Conservation (phyloP, 2,113 vertebrate genomes). For the Sclerurus mexicanus region DNA sequence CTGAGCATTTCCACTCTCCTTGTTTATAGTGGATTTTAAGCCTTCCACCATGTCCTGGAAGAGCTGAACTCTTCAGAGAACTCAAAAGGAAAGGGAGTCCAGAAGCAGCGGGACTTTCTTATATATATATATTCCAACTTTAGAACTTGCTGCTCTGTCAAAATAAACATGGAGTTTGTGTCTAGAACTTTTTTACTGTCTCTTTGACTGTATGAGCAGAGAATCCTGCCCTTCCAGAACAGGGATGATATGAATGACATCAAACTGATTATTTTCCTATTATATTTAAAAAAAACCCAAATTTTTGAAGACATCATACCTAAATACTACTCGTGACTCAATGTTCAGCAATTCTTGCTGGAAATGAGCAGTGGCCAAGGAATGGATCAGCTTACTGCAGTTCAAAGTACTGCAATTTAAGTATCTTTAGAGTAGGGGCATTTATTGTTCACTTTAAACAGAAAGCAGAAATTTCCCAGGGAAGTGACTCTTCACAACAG, state of each 20-base stretch:
- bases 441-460: not conserved
- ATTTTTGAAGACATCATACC: not conserved
- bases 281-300: not conserved
- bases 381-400: not conserved
- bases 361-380: not conserved
- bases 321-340: not conserved
- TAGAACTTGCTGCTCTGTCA: not conserved
- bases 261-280: not conserved
- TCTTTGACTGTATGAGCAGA: not conserved
- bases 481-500: not conserved
- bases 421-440: not conserved
- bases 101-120: accelerated
- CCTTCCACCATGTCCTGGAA: not conserved
- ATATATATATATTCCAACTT: not conserved
- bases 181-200: not conserved
- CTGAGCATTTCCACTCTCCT: not conserved
- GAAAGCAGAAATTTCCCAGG: not conserved
- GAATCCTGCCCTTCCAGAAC: not conserved
- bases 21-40: not conserved
- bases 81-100: not conserved
- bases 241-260: not conserved
- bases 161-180: not conserved
- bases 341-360: not conserved
- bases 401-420: not conserved
- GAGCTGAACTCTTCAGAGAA: not conserved